A percentile compares a stretch with the other conserved stretches of the same genome.
These are phyloP conservation scores for Myotis myotis DNA, from an alignment of 2,797 vertebrate species.

Conservation along the genomic window DNA sequence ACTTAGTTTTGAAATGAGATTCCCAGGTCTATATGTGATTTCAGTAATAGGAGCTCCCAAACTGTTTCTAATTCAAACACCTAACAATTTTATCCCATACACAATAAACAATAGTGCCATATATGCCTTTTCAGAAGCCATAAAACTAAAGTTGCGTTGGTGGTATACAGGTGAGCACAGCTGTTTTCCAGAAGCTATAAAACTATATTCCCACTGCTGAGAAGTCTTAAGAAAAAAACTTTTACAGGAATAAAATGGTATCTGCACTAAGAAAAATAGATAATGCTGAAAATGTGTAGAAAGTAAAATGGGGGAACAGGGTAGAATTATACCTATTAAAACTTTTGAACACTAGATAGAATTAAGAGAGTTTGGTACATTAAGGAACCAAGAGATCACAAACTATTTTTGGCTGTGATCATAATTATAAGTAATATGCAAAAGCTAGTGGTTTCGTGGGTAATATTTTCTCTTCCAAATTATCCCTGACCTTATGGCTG, in stretches of 20 bases:
- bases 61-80: conserved; percentile 23
- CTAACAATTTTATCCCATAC: conserved; percentile 3
- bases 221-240: conserved; percentile 39
- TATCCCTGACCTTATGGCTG: conserved; percentile 24
- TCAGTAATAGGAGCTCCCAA: not conserved
- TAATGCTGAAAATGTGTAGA: not conserved
- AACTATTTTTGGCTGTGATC: conserved; percentile 43
- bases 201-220: not conserved
- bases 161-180: too few relatives aligned
- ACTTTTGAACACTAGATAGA: conserved; percentile 20
- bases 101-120: not conserved
- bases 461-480: conserved; percentile 26
- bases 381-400: conserved; percentile 44
- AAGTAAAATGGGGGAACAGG: not conserved
- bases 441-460: conserved; percentile 28
- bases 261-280: not conserved
- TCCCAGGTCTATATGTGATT: not conserved
- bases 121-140: conserved; percentile 1
- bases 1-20: not conserved
- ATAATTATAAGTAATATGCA: conserved; percentile 25
- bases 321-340: not conserved
- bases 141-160: too few relatives aligned
- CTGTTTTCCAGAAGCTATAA: conserved; percentile 6
- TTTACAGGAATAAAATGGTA: conserved; percentile 24
- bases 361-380: not conserved